A percentile compares a stretch with the other conserved stretches of the same genome.
phyloP scores from a whole-genome alignment of 2,797 vertebrate genomes.

The Coregonus sp. region DNA sequence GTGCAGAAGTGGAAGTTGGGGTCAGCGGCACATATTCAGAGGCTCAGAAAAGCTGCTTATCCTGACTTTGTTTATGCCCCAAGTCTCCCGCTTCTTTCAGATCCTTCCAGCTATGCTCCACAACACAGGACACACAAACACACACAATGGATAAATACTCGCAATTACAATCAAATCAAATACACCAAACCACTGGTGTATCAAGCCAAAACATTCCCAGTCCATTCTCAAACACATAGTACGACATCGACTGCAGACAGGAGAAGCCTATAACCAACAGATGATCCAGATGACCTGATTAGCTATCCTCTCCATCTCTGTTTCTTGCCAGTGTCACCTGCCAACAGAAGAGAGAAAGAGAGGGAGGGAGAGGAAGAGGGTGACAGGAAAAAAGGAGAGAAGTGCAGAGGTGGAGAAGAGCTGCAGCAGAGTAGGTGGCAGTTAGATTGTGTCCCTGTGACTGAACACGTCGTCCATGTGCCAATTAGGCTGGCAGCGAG shows the following conservation, averaged over 20 bases:
- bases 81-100: background rate
- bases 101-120: background rate
- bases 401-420: background rate
- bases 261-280: slow-evolving; percentile 1
- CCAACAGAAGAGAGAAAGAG: background rate
- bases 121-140: slow-evolving; percentile 1
- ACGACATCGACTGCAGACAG: background rate
- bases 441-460: background rate
- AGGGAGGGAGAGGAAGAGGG: background rate
- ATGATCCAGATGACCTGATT: slow-evolving; percentile 12
- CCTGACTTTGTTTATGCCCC: background rate
- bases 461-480: slow-evolving; percentile 51
- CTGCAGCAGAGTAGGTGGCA: background rate
- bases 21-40: background rate
- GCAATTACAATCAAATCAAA: too few species aligned
- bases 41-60: background rate
- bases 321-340: slow-evolving; percentile 19
- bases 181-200: background rate
- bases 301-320: slow-evolving; percentile 10
- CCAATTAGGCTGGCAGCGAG: slow-evolving; percentile 56
- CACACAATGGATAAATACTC: slow-evolving; percentile 5
- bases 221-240: background rate
- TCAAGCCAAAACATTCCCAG: slow-evolving; percentile 2
- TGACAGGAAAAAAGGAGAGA: slow-evolving; percentile 28
- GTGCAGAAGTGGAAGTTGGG: background rate